phyloP scores from a whole-genome alignment of 2,797 vertebrate genomes.

The Varecia variegata region DNA sequence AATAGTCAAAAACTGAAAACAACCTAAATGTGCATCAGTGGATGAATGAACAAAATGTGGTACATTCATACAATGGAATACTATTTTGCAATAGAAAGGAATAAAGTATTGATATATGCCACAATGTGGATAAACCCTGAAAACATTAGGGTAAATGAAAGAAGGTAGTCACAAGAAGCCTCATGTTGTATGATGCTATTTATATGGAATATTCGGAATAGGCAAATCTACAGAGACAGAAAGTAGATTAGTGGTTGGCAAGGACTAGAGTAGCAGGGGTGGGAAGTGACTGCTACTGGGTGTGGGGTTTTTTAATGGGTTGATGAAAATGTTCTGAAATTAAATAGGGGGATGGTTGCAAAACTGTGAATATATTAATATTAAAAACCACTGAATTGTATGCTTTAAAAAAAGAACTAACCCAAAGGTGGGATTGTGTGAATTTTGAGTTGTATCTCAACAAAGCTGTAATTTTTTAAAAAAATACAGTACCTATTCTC shows the following conservation, averaged over 20 bases:
- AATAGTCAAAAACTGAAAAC: neutral
- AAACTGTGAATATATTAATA: neutral
- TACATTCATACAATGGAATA: neutral
- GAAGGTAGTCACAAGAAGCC: neutral
- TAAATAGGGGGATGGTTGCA: neutral
- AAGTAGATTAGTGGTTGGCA: neutral
- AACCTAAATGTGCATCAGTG: neutral
- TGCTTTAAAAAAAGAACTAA: neutral
- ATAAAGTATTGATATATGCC: neutral
- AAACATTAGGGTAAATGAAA: neutral
- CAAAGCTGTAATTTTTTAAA: neutral
- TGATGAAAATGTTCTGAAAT: constrained; percentile 11
- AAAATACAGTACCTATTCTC: neutral
- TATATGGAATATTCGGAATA: neutral
- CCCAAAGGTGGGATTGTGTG: neutral
- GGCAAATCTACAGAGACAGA: neutral
- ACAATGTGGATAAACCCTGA: neutral
- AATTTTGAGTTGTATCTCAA: neutral
- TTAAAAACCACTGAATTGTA: neutral
- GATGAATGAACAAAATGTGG: neutral
- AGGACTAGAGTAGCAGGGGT: neutral
- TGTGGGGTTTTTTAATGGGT: neutral
- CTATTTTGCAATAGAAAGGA: neutral
- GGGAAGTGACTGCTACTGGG: neutral
- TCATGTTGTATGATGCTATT: neutral